Evolutionary conservation across 2,113 vertebrate genomes (phyloP), one percentile per base, ranked within the genome.

Genomic region (Eolophus roseicapilla): DNA sequence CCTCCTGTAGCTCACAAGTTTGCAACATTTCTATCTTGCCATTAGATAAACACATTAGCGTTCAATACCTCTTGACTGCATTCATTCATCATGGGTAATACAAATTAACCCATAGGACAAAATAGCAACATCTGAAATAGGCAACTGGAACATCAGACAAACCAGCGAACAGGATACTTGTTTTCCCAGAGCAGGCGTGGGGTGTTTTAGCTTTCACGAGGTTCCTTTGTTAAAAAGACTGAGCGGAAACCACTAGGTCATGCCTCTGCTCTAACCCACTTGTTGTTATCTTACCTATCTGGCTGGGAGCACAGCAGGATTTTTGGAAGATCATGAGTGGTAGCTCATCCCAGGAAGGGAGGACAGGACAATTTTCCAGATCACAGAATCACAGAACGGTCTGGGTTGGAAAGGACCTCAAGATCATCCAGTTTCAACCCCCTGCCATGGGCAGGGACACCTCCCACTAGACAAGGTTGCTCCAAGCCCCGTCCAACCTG

Each of bases 1-100:
- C 97, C 95, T 97, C 97, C 97, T n/a, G 75, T 28, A 97, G 96
- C 96, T 97, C 89, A 95, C 86, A 97, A 85, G 82, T 93, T 97
- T 96, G 97, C 86, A 98, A 97, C 96, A 98, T 97, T 90, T 95
- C 97, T 95, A 94, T 75, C 95, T 88, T 96, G 97, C 95, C 95
- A 97, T 88, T 94, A 97, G 96, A 97, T 4, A 98, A 95, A 97
- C 86, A 97, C 95, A 97, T 78, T 71, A 96, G 93, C 47, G 28
- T 90, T 97, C 88, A 86, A 92, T 79, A 91, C 46, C 77, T 90
- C 89, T 88, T 75, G 91, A 85, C 33, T 79, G 50, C 59, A 92
- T 86, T 78, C 67, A 88, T 90, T 96, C 88, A 93, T 83, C 93
- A 47, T 1, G 62, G 76, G 27, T 43, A 76, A 92, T 11, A 86